Conservation (phyloP, 2,888 invertebrate genomes). For the Ectemnius continuus region DNA sequence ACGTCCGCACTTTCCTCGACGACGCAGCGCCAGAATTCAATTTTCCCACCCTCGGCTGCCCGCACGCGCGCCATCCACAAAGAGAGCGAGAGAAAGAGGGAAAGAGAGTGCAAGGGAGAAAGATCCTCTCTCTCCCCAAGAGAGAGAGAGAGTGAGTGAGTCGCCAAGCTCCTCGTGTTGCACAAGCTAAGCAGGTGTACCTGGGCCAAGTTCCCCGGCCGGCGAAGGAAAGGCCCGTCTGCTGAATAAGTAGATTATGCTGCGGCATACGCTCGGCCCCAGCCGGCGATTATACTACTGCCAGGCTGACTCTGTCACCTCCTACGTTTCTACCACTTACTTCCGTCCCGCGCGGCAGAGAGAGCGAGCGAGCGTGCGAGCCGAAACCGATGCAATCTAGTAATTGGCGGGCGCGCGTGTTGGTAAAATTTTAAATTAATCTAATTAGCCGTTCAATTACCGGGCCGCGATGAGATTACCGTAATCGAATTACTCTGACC, state of each 20-base stretch:
- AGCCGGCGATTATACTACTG: slow-evolving; percentile 6
- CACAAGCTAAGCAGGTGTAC: slow-evolving; percentile 14
- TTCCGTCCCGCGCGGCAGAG: slow-evolving; percentile 17
- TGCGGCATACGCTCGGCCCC: neutral
- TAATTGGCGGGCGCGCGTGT: slow-evolving; percentile 61
- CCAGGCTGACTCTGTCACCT: slow-evolving; percentile 5
- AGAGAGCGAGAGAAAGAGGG: too few species aligned
- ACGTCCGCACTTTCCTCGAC: slow-evolving; percentile 52
- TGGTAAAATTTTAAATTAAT: slow-evolving; percentile 73
- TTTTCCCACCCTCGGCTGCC: slow-evolving; percentile 52
- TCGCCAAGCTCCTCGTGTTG: slow-evolving; percentile 20
- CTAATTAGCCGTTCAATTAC: slow-evolving; percentile 74
- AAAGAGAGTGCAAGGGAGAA: too few species aligned
- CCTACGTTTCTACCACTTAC: slow-evolving; percentile 3
- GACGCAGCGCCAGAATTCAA: slow-evolving; percentile 65
- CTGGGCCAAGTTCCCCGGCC: slow-evolving; percentile 4
- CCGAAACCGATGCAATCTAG: slow-evolving; percentile 53
- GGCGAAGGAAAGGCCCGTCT: neutral
- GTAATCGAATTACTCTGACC: slow-evolving; percentile 72
- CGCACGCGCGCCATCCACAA: slow-evolving; percentile 11
- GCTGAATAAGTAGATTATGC: slow-evolving; percentile 6
- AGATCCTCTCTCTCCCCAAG: too few species aligned
- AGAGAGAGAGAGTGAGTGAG: too few species aligned
- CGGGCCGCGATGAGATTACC: slow-evolving; percentile 68
- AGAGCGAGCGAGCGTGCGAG: slow-evolving; percentile 19